Percentiles rank a stretch among this genome's conserved stretches.
phyloP scores from a whole-genome alignment of 2,113 vertebrate genomes.

The Chaetops frenatus region DNA sequence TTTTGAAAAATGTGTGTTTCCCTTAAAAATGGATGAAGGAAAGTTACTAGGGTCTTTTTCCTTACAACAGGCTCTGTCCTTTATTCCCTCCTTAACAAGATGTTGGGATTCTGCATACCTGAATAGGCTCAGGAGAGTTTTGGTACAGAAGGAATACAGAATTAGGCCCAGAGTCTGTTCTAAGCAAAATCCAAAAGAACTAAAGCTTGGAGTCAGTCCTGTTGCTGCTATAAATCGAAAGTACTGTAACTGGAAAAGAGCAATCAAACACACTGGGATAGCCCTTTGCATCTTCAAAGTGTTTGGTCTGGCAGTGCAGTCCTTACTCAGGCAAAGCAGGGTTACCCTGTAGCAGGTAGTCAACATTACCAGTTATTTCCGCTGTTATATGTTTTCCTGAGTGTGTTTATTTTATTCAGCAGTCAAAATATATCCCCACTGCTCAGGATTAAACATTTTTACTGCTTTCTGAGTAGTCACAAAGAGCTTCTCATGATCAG shows the following conservation, averaged over 20 bases:
- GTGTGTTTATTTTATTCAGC: background rate
- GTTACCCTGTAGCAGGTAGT: background rate
- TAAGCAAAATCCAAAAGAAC: background rate
- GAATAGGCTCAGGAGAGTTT: background rate
- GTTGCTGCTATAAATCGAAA: background rate
- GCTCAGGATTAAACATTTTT: slow-evolving; percentile 3
- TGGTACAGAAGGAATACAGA: background rate
- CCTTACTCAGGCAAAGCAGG: slow-evolving; percentile 16
- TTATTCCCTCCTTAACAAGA: background rate
- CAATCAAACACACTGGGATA: background rate
- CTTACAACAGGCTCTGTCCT: background rate
- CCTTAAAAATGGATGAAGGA: background rate
- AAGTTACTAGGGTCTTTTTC: background rate
- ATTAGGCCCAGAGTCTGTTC: background rate
- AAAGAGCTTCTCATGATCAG: background rate
- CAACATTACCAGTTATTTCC: background rate
- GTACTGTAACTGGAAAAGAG: background rate
- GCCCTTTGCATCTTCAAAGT: background rate
- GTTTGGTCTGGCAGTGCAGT: background rate
- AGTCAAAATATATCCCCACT: background rate
- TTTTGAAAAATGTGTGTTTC: background rate
- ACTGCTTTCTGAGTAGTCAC: background rate
- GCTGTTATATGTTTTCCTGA: background rate
- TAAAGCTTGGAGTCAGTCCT: background rate
- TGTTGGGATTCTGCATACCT: background rate